Evolutionary conservation across 2,888 invertebrate genomes (phyloP), one percentile per base, ranked within the genome.

Genomic region (Pomacea canaliculata): DNA sequence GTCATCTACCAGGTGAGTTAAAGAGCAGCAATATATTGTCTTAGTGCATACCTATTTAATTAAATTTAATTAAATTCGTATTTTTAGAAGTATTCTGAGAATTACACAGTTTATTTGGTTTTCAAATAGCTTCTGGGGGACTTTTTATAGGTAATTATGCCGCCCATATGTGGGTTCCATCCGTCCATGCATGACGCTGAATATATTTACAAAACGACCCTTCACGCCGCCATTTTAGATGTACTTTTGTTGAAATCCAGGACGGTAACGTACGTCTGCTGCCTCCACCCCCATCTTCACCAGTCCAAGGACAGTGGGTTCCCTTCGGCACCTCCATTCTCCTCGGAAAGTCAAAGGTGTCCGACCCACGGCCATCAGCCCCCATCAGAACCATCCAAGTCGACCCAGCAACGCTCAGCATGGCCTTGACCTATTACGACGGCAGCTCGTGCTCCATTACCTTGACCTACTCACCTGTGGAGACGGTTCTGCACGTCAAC

Each of bases 281-380:
- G 71, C 71, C 63, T 7, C n/a, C 18, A 12, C 63, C 71, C 13
- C 49, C 46, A 62, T 48, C 63, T 23, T 62, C 62, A 46, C 62
- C 71, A n/a, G 13, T 19, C 46, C 12, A 48, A 10, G 23, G 8
- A 9, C n/a, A 63, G 13, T 49, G 23, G 49, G 48, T 23, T 10
- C 71, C 71, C 7, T 62, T 71, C n/a, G 71, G 71, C n/a, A 71
- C 71, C n/a, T 71, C 71, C 48, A 49, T 71, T 63, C 48, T 71
- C 27, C 12, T 63, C n/a, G 71, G 71, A 3, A 63, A 49, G 23
- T 65, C 65, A 48, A 23, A 49, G 7, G 63, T 63, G 2, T 12
- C 10, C 23, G 71, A 63, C 23, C 23, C 49, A 18, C 48, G 71
- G 10, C 71, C 71, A 9, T 48, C 71, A 8, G 71, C 71, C 65